A percentile compares a stretch with the other conserved stretches of the same genome.
phyloP scores from a whole-genome alignment of 2,797 vertebrate genomes.

The Acipenser ruthenus region DNA sequence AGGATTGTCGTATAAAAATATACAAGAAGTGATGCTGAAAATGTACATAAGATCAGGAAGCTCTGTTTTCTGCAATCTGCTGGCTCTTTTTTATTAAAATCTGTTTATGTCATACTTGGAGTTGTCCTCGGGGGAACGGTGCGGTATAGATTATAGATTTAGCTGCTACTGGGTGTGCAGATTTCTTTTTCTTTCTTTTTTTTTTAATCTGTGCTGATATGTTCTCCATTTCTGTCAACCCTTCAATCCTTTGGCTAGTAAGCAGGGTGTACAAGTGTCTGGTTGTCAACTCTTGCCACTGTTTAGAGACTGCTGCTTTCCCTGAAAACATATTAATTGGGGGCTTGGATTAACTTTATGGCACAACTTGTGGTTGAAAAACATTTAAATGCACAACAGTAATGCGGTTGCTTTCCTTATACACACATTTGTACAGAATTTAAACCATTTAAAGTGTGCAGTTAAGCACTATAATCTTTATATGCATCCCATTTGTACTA shows the following conservation, averaged over 20 bases:
- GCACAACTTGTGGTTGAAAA: neutral
- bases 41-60: slow-evolving; percentile 69
- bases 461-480: slow-evolving; percentile 1
- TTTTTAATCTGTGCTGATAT: slow-evolving; percentile 12
- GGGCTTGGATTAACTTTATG: neutral
- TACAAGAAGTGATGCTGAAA: slow-evolving; percentile 76
- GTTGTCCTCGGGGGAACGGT: slow-evolving; percentile 47
- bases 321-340: neutral
- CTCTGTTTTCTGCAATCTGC: slow-evolving; percentile 43
- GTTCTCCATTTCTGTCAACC: slow-evolving; percentile 2
- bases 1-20: slow-evolving; percentile 86
- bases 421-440: neutral
- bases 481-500: neutral
- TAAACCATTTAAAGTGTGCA: neutral
- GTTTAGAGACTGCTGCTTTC: neutral
- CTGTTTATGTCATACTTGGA: slow-evolving; percentile 44
- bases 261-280: neutral
- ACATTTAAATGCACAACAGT: neutral
- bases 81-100: slow-evolving; percentile 37
- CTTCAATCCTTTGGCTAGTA: neutral
- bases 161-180: slow-evolving; percentile 51
- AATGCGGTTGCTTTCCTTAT: neutral
- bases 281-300: neutral
- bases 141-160: slow-evolving; percentile 56
- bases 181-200: slow-evolving; percentile 24